A percentile compares a stretch with the other conserved stretches of the same genome.
Conservation (phyloP, 64 coral and sea anemone species). For the Porites australiensis region DNA sequence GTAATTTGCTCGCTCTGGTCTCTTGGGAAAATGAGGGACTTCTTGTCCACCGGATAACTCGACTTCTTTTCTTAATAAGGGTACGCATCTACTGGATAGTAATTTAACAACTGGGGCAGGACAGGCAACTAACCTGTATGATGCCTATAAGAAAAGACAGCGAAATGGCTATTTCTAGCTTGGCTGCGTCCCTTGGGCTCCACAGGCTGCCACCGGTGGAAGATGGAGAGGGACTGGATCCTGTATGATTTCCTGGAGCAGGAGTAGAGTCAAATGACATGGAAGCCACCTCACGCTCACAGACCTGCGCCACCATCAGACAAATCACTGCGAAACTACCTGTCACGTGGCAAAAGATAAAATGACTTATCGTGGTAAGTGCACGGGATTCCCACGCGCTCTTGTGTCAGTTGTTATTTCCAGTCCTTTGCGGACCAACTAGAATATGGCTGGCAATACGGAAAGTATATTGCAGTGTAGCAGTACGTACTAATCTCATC, state of each 20-base stretch:
- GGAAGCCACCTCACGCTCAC: constrained; percentile 65
- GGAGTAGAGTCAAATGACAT: neutral
- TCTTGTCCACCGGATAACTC: no score
- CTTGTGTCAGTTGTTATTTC: no score
- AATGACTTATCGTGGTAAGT: neutral
- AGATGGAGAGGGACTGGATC: neutral
- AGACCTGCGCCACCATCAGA: constrained; percentile 81
- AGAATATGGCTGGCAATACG: no score
- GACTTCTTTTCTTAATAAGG: no score
- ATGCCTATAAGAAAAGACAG: constrained; percentile 86
- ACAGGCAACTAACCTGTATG: constrained; percentile 65
- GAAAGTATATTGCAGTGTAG: no score
- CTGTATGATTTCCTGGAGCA: neutral
- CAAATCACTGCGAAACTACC: constrained; percentile 88
- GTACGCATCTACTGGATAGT: no score
- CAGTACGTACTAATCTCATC: no score
- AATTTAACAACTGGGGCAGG: no score
- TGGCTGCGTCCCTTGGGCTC: constrained; percentile 52
- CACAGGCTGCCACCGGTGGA: neutral
- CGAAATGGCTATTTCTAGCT: constrained; percentile 78
- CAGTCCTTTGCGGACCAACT: no score
- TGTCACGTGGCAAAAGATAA: constrained; percentile 29
- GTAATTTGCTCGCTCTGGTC: no score
- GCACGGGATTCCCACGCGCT: no score
- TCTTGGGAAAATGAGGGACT: no score